Evolutionary conservation across 2,113 vertebrate species (phyloP).

Genomic region (Malurus melanocephalus): DNA sequence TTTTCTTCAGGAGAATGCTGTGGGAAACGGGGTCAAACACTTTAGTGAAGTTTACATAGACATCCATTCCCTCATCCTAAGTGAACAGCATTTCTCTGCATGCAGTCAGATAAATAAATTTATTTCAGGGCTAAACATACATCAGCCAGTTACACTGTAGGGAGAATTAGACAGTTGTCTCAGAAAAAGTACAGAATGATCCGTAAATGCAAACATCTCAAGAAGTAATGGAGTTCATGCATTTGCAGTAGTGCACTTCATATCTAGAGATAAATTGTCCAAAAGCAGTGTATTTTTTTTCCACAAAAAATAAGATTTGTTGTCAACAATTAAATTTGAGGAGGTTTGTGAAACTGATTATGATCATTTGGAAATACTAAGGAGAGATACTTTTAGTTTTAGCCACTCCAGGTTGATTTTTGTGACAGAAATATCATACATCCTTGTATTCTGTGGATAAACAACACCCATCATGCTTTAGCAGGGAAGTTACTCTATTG

Average conservation of each 20-base stretch:
- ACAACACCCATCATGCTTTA: neutral
- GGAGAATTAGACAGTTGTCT: neutral
- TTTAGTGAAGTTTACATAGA: neutral
- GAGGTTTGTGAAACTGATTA: neutral
- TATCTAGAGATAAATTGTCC: neutral
- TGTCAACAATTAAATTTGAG: neutral
- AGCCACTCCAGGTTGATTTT: neutral
- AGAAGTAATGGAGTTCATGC: neutral
- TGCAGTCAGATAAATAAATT: neutral
- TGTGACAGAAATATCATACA: neutral
- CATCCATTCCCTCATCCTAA: neutral
- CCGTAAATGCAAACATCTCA: neutral
- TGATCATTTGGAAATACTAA: neutral
- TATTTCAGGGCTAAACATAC: neutral
- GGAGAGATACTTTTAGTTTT: neutral
- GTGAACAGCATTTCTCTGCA: neutral
- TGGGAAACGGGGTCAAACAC: neutral
- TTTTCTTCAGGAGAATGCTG: neutral
- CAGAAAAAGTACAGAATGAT: neutral
- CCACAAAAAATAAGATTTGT: neutral
- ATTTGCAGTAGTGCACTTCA: neutral
- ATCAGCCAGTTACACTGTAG: neutral
- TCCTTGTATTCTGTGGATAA: neutral
- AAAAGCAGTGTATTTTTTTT: neutral
- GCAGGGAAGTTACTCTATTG: neutral